Conservation (phyloP, 1,140 invertebrate genomes). For the Episyrphus balteatus region DNA sequence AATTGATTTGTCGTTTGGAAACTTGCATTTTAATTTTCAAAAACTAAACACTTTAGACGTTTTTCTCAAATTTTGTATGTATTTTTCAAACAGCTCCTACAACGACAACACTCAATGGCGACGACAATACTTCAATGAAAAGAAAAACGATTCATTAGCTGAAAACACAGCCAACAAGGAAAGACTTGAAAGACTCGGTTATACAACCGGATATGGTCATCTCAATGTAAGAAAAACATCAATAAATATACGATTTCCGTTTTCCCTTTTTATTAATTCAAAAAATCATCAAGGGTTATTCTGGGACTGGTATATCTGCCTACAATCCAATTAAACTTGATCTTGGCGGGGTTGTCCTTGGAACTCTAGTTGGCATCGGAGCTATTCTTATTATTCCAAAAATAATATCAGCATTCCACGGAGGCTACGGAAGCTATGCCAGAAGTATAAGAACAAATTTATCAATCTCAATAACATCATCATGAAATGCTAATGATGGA, state of each 20-base stretch:
- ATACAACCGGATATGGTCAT: conserved; percentile 31
- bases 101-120: conserved; percentile 21
- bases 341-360: conserved; percentile 64
- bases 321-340: conserved; percentile 68
- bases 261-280: no score
- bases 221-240: conserved; percentile 19
- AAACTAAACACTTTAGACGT: no score
- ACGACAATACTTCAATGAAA: conserved; percentile 23
- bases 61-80: no score
- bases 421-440: conserved; percentile 53
- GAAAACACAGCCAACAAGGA: conserved; percentile 26
- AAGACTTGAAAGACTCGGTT: conserved; percentile 28
- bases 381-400: conserved; percentile 68
- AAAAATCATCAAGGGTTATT: conserved; percentile 17
- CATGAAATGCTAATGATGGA: neutral
- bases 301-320: conserved; percentile 41
- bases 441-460: conserved; percentile 46
- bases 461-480: neutral
- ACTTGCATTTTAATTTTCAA: no score
- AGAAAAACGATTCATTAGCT: conserved; percentile 19
- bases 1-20: no score
- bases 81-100: conserved; percentile 14
- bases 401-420: conserved; percentile 56
- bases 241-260: no score
- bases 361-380: conserved; percentile 65